Conservation (phyloP, 2,797 vertebrate genomes). For the Hydrocynus forskahlii region DNA sequence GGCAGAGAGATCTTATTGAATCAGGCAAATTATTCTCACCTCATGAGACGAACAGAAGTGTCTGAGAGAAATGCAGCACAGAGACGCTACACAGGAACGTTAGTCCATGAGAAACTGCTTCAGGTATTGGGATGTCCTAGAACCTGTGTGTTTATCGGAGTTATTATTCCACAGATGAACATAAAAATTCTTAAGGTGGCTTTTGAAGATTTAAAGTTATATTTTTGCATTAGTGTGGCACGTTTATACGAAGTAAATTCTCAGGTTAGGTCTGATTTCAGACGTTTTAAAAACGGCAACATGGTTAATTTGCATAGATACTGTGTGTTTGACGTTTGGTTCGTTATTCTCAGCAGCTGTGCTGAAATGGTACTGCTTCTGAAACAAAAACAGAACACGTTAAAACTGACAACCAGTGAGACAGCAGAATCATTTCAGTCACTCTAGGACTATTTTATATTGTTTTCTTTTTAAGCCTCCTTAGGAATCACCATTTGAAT, state of each 20-base stretch:
- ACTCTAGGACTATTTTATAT: neutral
- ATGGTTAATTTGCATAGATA: slow-evolving; percentile 26
- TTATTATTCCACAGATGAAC: too few relatives aligned
- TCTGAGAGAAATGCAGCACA: neutral
- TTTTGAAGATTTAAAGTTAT: too few relatives aligned
- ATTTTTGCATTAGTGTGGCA: neutral
- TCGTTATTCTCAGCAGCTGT: slow-evolving; percentile 13
- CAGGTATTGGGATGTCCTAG: neutral
- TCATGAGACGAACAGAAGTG: slow-evolving; percentile 64
- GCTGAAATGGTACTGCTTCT: slow-evolving; percentile 16
- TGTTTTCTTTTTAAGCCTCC: slow-evolving; percentile 1
- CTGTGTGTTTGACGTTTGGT: slow-evolving; percentile 23
- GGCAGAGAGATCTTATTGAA: slow-evolving; percentile 66
- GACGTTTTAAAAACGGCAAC: neutral
- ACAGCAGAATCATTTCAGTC: slow-evolving; percentile 6
- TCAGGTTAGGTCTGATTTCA: too few relatives aligned
- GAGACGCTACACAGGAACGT: slow-evolving; percentile 37
- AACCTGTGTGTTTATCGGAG: neutral
- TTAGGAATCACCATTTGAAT: neutral
- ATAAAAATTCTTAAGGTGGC: too few relatives aligned
- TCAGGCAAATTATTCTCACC: slow-evolving; percentile 75
- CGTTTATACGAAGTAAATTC: neutral
- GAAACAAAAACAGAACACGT: slow-evolving; percentile 1
- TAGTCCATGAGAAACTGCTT: neutral
- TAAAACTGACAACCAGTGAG: neutral